A percentile compares a stretch with the other conserved stretches of the same genome.
Evolutionary conservation across 2,797 vertebrate genomes (phyloP).

Genomic region (Anas capensis): DNA sequence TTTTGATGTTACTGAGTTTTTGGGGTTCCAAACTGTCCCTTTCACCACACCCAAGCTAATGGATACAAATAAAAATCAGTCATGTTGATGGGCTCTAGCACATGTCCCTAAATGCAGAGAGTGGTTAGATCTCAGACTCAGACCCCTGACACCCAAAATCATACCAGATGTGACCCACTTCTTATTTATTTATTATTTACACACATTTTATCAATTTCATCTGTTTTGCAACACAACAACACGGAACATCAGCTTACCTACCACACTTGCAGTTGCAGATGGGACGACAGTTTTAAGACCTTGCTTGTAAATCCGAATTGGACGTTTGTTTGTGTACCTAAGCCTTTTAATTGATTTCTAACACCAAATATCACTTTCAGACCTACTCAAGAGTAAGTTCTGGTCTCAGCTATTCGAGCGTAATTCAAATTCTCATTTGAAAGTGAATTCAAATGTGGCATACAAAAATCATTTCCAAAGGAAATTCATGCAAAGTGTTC

Average conservation of each 20-base stretch:
- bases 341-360: not conserved
- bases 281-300: not conserved
- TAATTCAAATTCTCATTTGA: not conserved
- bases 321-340: not conserved
- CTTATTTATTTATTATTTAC: not conserved
- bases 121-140: not conserved
- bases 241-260: accelerated
- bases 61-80: not conserved
- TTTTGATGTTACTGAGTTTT: not conserved
- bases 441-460: not conserved
- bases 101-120: not conserved
- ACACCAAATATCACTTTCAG: not conserved
- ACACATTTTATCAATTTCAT: not conserved
- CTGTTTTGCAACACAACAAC: not conserved
- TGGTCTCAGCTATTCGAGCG: not conserved
- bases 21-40: not conserved
- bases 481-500: not conserved
- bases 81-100: not conserved
- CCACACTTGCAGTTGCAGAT: not conserved
- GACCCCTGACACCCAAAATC: not conserved
- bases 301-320: not conserved
- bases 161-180: not conserved
- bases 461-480: not conserved
- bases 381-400: not conserved
- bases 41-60: not conserved